Conservation (phyloP, 2,888 invertebrate species). For the Standfussiana lucernea region DNA sequence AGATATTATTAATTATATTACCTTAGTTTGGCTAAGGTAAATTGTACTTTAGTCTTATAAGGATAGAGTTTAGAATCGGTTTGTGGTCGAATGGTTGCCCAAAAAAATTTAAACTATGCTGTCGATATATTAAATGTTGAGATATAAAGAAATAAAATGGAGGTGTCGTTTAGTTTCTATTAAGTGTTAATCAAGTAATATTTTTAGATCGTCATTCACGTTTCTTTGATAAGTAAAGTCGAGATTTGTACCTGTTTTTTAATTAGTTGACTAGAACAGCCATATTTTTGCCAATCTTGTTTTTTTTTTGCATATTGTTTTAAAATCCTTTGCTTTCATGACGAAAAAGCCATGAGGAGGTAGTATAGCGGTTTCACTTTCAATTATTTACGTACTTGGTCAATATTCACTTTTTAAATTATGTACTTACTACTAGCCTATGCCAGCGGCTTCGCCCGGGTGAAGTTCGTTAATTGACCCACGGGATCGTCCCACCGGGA, state of each 20-base stretch:
- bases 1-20: conserved; percentile 56
- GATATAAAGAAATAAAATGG: conserved; percentile 40
- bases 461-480: too few relatives aligned
- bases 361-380: not conserved
- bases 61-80: conserved; percentile 27
- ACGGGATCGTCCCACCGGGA: too few relatives aligned
- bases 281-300: not conserved
- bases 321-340: conserved; percentile 14
- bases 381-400: not conserved
- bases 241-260: conserved; percentile 19
- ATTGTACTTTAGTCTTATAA: not conserved
- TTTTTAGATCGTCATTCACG: conserved; percentile 19
- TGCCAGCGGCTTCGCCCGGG: too few relatives aligned
- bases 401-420: not conserved
- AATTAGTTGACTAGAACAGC: conserved; percentile 7
- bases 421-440: not conserved
- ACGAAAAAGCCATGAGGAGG: not conserved
- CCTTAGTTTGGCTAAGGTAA: not conserved
- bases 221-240: conserved; percentile 15
- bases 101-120: conserved; percentile 46
- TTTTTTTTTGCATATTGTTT: not conserved
- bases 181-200: conserved; percentile 51
- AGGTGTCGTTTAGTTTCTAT: conserved; percentile 39
- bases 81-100: conserved; percentile 10
- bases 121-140: conserved; percentile 49